Conservation (phyloP, 2,113 vertebrate species). For the Brienomyrus brachyistius region DNA sequence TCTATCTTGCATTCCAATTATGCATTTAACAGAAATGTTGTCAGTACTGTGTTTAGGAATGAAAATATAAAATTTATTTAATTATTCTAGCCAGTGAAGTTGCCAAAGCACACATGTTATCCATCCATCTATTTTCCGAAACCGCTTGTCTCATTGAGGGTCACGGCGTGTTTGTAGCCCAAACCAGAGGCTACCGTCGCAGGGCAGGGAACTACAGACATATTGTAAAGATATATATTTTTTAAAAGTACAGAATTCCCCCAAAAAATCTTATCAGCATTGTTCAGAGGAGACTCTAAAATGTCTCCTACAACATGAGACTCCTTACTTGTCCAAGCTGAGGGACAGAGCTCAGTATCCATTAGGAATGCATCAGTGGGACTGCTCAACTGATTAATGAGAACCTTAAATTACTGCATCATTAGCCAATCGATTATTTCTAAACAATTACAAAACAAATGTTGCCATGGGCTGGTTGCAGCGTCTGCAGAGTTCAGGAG, state of each 20-base stretch:
- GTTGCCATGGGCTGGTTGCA: slow-evolving; percentile 25
- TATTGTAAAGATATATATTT: neutral
- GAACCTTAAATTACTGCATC: slow-evolving; percentile 47
- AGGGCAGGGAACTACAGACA: no score
- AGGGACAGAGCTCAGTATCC: slow-evolving; percentile 19
- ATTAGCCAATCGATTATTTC: slow-evolving; percentile 53
- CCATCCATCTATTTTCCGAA: no score
- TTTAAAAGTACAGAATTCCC: neutral
- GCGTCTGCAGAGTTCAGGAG: slow-evolving; percentile 26
- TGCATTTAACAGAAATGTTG: neutral
- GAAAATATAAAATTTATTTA: neutral
- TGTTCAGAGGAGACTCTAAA: neutral
- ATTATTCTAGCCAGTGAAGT: neutral
- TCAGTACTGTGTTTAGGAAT: neutral
- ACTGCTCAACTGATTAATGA: slow-evolving; percentile 49
- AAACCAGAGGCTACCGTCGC: no score
- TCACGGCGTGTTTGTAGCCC: no score
- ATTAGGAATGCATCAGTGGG: slow-evolving; percentile 39
- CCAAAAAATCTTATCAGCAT: neutral
- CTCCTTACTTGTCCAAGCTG: neutral
- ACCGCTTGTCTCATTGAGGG: no score
- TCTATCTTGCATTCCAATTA: neutral
- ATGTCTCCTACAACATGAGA: neutral
- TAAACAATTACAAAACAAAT: slow-evolving; percentile 44
- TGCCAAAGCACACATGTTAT: neutral